Evolutionary conservation across 2,113 vertebrate genomes (phyloP), one percentile per base, ranked within the genome.

Genomic region (Acanthochromis polyacanthus): DNA sequence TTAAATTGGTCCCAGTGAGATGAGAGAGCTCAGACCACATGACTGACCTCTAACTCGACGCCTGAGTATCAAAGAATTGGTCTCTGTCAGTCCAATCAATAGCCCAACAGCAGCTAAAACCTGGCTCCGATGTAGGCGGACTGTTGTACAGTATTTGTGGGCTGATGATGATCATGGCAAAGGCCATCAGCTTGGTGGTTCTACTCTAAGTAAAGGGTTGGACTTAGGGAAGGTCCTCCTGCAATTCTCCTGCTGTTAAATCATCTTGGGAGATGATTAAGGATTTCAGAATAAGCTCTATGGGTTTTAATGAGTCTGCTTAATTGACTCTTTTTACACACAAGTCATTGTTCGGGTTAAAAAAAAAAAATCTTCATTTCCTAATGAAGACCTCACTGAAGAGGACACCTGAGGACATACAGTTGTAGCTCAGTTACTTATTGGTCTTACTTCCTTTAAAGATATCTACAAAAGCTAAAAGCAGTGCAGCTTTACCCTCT

Each of bases 1-100:
- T 83, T 89, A 93, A 95, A 94, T 94, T 94, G 92, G 93, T 92
- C 92, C 90, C 93, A 73, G 84, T 85, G 91, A 90, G 92, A 88
- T 80, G 75, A 56, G 45, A 80, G 59, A 40, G 61, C 61, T 69
- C 79, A 61, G 64, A 81, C 75, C 84, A 74, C 48, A 16, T 58
- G 62, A 30, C 71, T 69, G 83, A 90, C 89, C 90, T 91, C 83
- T 57, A 69, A 59, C 80, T 77, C 67, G 11, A 17, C 28, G 22
- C 58, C 52, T 61, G 43, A 71, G 76, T 71, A 70, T 64, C 71
- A 69, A 61, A 76, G 61, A 74, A 72, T 87, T 59, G 58, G 40
- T 90, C 80, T 75, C 66, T 52, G 77, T 87, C 84, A 48, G 67
- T 9, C 19, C 0, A 10, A 89, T 90, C 87, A 80, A 89, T 89